phyloP scores from a whole-genome alignment of 2,888 invertebrate genomes.

The Sphaerophoria rueppellii region DNA sequence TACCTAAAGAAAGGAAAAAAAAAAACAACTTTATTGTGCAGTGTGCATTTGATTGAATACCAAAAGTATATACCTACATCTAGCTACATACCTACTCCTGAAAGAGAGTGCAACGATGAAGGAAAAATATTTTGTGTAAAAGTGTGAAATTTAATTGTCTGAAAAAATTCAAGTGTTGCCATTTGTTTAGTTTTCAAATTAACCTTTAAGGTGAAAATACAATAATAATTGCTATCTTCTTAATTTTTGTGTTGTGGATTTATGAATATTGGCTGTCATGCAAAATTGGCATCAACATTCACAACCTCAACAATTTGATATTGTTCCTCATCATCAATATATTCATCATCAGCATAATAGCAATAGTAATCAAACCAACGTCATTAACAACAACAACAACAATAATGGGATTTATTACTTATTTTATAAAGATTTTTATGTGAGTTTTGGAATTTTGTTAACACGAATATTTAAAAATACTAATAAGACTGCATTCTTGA shows the following conservation, averaged over 20 bases:
- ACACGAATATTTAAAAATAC: neutral
- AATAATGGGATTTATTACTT: conserved; percentile 80
- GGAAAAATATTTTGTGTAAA: too few species aligned
- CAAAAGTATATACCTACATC: too few species aligned
- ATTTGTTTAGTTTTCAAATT: too few species aligned
- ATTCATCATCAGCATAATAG: conserved; percentile 60
- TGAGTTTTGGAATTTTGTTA: conserved; percentile 75
- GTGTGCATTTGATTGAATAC: neutral
- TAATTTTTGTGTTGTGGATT: conserved; percentile 8
- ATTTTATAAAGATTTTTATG: conserved; percentile 81
- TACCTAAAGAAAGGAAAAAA: conserved; percentile 1
- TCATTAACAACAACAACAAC: conserved; percentile 71
- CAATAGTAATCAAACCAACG: conserved; percentile 65
- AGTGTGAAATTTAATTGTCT: too few species aligned
- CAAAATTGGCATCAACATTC: conserved; percentile 80
- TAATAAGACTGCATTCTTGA: neutral
- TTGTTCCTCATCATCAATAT: conserved; percentile 67
- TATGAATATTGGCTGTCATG: conserved; percentile 76
- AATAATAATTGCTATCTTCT: too few species aligned
- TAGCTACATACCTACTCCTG: too few species aligned
- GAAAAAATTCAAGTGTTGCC: too few species aligned
- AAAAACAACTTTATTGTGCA: conserved; percentile 32
- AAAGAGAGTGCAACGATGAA: too few species aligned
- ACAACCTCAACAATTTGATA: conserved; percentile 75
- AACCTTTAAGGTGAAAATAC: too few species aligned